Evolutionary conservation across 2,797 vertebrate genomes (phyloP).

Genomic region (Hippocampus kuda): DNA sequence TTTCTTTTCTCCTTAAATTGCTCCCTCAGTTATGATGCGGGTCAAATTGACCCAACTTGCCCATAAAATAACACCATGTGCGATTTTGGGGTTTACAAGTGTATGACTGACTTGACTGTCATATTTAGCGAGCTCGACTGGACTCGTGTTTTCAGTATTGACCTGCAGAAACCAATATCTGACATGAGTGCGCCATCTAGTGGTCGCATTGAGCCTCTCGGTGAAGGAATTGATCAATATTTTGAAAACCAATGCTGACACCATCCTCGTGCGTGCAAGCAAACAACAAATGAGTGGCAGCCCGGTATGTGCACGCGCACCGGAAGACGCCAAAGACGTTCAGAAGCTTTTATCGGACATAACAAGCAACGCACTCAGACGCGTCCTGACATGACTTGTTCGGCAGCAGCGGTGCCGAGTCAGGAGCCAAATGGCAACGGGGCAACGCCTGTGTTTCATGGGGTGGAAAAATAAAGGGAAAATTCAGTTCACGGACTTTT

Average conservation of each 20-base stretch:
- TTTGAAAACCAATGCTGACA: not conserved
- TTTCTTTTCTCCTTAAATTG: too few relatives aligned
- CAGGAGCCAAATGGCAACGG: conserved; percentile 7
- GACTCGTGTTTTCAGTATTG: not conserved
- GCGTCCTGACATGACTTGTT: conserved; percentile 36
- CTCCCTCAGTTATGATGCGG: too few relatives aligned
- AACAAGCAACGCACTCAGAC: conserved; percentile 49
- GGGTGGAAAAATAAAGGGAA: too few relatives aligned
- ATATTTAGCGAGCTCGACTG: too few relatives aligned
- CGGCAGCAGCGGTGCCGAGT: conserved; percentile 28
- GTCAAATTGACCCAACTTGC: too few relatives aligned
- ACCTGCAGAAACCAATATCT: not conserved
- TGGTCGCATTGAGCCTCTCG: conserved; percentile 18
- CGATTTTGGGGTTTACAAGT: too few relatives aligned
- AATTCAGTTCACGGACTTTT: too few relatives aligned
- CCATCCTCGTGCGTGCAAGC: not conserved
- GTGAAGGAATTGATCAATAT: not conserved
- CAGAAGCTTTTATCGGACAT: conserved; percentile 53
- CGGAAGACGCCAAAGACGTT: conserved; percentile 53
- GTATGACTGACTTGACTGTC: too few relatives aligned
- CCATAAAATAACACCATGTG: too few relatives aligned
- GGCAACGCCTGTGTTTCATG: not conserved
- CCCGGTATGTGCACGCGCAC: not conserved
- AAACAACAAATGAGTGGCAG: not conserved
- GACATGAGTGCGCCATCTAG: conserved; percentile 29